Percentiles rank a stretch among this genome's conserved stretches.
Conservation (phyloP, 2,888 invertebrate species). For the Beris chalybata region DNA sequence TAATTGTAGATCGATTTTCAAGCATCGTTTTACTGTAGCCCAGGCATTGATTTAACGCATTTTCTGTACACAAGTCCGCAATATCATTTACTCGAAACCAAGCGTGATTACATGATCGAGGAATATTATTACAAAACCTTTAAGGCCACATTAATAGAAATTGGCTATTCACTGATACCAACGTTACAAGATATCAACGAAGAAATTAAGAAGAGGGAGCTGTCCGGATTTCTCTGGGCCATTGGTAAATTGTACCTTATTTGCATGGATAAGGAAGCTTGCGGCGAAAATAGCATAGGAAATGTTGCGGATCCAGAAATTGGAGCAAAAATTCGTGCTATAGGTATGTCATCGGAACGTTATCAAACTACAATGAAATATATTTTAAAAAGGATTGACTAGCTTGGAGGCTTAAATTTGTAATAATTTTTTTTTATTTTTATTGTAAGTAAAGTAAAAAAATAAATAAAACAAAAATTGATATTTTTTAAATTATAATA, state of each 20-base stretch:
- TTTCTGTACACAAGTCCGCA: constrained; percentile 53
- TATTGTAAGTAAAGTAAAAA: no score
- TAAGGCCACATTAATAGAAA: constrained; percentile 41
- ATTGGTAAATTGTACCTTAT: constrained; percentile 40
- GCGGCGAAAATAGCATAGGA: constrained; percentile 37
- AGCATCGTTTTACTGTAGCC: constrained; percentile 52
- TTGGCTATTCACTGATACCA: constrained; percentile 38
- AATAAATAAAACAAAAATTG: no score
- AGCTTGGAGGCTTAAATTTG: constrained; percentile 30
- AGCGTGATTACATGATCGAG: constrained; percentile 46
- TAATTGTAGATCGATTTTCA: constrained; percentile 53
- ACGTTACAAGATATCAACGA: constrained; percentile 36
- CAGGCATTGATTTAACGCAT: constrained; percentile 55
- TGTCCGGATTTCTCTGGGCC: constrained; percentile 40
- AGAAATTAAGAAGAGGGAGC: constrained; percentile 39
- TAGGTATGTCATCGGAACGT: constrained; percentile 43
- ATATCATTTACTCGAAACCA: constrained; percentile 45
- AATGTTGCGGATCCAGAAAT: constrained; percentile 1
- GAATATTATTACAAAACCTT: constrained; percentile 2
- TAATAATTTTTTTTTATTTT: no score
- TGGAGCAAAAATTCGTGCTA: background rate
- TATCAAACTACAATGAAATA: constrained; percentile 50
- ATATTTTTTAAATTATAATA: no score
- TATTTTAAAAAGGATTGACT: constrained; percentile 49
- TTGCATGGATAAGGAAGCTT: constrained; percentile 37